phyloP scores from a whole-genome alignment of 2,113 vertebrate genomes.

The Nothoprocta perdicaria region DNA sequence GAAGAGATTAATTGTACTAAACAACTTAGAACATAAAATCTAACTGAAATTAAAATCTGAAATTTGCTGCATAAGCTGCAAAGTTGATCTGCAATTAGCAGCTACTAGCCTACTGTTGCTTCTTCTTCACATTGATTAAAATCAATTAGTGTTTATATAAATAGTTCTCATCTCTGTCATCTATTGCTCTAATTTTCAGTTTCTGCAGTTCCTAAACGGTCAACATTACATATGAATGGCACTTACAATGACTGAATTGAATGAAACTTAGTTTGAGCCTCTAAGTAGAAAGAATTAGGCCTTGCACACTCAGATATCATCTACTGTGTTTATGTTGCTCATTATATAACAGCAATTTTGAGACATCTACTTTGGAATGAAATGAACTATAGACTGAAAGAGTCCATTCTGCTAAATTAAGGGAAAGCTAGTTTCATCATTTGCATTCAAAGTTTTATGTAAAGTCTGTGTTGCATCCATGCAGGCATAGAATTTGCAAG shows the following conservation, averaged over 20 bases:
- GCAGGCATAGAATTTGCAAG: background rate
- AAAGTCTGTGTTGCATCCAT: background rate
- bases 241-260: conserved; percentile 1
- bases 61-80: background rate
- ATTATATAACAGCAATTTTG: conserved; percentile 21
- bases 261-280: conserved; percentile 16
- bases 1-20: background rate
- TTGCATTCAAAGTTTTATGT: conserved; percentile 16
- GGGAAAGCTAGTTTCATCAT: conserved; percentile 19
- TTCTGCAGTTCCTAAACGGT: background rate
- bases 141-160: background rate
- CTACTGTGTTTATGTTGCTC: background rate
- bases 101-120: background rate
- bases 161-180: conserved; percentile 10
- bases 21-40: background rate
- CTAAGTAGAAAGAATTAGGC: background rate
- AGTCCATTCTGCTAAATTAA: conserved; percentile 9
- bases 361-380: background rate
- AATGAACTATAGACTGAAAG: conserved; percentile 28
- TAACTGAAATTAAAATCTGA: background rate
- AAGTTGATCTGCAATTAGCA: background rate
- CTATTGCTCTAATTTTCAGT: conserved; percentile 25
- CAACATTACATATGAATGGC: conserved; percentile 7
- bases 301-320: background rate
- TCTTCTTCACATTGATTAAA: background rate